A percentile compares a stretch with the other conserved stretches of the same genome.
These are phyloP conservation scores for Novumbra hubbsi DNA, from an alignment of 2,797 vertebrate genomes.

Conservation along the genomic window DNA sequence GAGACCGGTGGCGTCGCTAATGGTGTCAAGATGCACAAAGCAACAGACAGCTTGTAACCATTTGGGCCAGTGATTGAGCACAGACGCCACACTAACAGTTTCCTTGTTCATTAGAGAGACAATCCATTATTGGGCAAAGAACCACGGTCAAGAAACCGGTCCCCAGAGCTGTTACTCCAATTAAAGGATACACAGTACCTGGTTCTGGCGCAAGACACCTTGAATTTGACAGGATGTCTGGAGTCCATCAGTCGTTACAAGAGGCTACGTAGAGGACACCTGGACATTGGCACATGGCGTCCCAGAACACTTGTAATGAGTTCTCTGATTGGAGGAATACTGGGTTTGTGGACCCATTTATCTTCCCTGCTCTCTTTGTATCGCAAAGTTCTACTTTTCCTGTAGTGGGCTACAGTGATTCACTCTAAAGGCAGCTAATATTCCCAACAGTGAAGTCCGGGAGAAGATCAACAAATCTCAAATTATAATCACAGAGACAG, in stretches of 20 bases:
- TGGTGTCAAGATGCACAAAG: neutral
- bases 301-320: neutral
- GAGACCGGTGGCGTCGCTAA: constrained; percentile 34
- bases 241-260: neutral
- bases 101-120: neutral
- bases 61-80: constrained; percentile 17
- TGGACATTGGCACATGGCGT: constrained; percentile 16
- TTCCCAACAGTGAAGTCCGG: constrained; percentile 58
- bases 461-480: constrained; percentile 53
- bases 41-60: neutral
- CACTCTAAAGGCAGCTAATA: constrained; percentile 35
- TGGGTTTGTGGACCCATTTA: constrained; percentile 1
- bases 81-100: neutral
- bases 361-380: neutral
- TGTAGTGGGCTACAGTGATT: constrained; percentile 6
- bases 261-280: neutral
- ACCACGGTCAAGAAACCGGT: neutral
- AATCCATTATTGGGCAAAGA: neutral
- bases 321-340: neutral
- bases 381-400: constrained; percentile 28
- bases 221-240: neutral
- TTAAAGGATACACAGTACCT: neutral
- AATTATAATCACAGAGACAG: constrained; percentile 48
- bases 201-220: neutral
- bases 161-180: neutral